Conservation (phyloP, 2,797 vertebrate species). For the Lacerta viridis region DNA sequence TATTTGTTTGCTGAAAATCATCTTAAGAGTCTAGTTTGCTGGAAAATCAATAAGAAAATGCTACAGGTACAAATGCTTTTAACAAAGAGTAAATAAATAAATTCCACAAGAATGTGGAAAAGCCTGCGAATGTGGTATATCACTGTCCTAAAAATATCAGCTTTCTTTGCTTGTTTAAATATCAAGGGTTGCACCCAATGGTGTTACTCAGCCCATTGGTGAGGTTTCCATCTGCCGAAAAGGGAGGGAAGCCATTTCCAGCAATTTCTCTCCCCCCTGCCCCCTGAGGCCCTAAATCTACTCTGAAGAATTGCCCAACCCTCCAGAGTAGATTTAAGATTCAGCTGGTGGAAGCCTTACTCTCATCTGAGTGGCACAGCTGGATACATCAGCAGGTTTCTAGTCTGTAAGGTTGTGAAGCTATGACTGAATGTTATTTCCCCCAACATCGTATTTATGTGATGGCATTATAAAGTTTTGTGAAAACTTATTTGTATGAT, state of each 20-base stretch:
- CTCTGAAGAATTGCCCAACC: no score
- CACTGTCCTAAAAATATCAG: background rate
- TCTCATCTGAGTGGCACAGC: no score
- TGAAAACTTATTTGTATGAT: background rate
- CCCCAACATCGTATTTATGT: no score
- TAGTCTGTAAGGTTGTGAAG: background rate
- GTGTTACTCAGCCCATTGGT: no score
- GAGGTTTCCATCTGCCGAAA: no score
- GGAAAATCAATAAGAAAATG: background rate
- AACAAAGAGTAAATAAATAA: background rate
- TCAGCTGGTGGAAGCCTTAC: no score
- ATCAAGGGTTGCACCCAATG: background rate
- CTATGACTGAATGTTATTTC: background rate
- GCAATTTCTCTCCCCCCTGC: no score
- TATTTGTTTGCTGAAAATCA: conserved; percentile 4
- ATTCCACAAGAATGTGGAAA: background rate
- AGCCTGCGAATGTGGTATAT: background rate
- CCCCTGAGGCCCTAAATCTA: no score
- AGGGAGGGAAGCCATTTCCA: no score
- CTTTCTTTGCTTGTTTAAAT: background rate
- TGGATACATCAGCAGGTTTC: no score
- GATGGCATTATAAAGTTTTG: background rate
- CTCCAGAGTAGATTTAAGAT: no score
- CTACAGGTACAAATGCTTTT: background rate
- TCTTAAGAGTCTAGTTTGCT: background rate